Evolutionary conservation across 2,888 invertebrate genomes (phyloP).

Genomic region (Cyclophora punctaria): DNA sequence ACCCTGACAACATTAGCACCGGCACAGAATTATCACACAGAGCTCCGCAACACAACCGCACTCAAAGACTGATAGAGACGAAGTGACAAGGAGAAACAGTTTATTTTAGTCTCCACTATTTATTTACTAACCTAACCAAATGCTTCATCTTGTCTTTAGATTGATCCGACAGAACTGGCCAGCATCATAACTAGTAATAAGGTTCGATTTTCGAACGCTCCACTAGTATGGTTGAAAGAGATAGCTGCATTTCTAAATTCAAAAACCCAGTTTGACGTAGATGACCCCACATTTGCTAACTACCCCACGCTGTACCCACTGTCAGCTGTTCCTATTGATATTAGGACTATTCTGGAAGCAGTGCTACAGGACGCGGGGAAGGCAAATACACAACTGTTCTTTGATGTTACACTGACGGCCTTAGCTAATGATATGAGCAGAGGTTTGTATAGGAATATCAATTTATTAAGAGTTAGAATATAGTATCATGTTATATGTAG

Average conservation of each 20-base stretch:
- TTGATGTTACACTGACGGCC: slow-evolving; percentile 79
- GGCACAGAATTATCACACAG: no score
- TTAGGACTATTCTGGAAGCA: slow-evolving; percentile 58
- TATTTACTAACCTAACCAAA: no score
- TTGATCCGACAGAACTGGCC: slow-evolving; percentile 75
- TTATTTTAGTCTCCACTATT: no score
- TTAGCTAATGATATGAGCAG: slow-evolving; percentile 84
- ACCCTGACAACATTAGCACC: no score
- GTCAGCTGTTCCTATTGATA: slow-evolving; percentile 60
- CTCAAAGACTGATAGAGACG: no score
- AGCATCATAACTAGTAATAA: slow-evolving; percentile 72
- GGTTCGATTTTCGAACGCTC: slow-evolving; percentile 80
- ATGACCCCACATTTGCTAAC: slow-evolving; percentile 76
- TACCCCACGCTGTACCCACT: slow-evolving; percentile 75
- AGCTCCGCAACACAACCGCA: no score
- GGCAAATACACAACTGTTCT: slow-evolving; percentile 79
- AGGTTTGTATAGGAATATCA: slow-evolving; percentile 47
- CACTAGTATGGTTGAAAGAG: slow-evolving; percentile 80
- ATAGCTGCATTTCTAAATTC: slow-evolving; percentile 78
- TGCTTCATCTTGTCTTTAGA: slow-evolving; percentile 53
- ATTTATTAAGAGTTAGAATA: no score
- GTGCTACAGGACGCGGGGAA: slow-evolving; percentile 77
- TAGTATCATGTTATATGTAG: no score
- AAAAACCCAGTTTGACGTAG: slow-evolving; percentile 77
- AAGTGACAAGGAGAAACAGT: no score